Base-by-base conservation (phyloP, 1,140 invertebrate genomes). In the Drosophila repletoides region DNA sequence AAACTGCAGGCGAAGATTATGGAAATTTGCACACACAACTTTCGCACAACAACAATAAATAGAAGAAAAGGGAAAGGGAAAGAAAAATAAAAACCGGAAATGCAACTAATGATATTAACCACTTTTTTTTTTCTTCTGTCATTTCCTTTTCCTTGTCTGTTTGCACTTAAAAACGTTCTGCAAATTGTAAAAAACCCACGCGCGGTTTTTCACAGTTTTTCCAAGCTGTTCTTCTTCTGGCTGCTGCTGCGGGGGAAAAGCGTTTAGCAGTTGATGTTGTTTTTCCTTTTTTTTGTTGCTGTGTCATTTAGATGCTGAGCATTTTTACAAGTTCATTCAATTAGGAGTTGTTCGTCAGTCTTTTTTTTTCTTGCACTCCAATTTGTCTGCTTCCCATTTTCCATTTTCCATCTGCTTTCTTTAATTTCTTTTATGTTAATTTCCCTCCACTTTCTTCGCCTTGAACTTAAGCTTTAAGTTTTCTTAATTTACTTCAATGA, bases 41-140 rank as follows among this genome's bases (percentile, higher is more conserved):
- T 48, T 63, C 33, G 49, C 48, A 55, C 40, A 52, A 61, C 64
- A 53, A 46, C 45, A 65, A 59, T 60, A 79, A 65, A 67, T 36
- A 63, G 36, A 74, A 53, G 33, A 72, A 53, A 36, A 56, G n/a
- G n/a, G n/a, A n/a, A n/a, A n/a, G n/a, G n/a, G n/a, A 63, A 26
- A 38, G 17, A 24, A 17, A 5, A 3, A 51, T 21, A 36, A 43
- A 43, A 60, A 53, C 58, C 24, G 45, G 52, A 79, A 69, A 69
- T 75, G 58, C 80, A 79, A 58, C 79, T 84, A 84, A 84, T 84
- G 79, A 84, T 84, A 84, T 84, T 84, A 84, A 84, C 80, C 61
- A 86, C 65, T 79, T 84, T 72, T 80, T 72, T 64, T 34, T 73
- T 48, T 58, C 33, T 64, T 34, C 52, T 40, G 48, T 28, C 59